Percentiles rank a stretch among this genome's conserved stretches.
Conservation (phyloP, 1,140 invertebrate genomes). For the Zaprionus davidi region DNA sequence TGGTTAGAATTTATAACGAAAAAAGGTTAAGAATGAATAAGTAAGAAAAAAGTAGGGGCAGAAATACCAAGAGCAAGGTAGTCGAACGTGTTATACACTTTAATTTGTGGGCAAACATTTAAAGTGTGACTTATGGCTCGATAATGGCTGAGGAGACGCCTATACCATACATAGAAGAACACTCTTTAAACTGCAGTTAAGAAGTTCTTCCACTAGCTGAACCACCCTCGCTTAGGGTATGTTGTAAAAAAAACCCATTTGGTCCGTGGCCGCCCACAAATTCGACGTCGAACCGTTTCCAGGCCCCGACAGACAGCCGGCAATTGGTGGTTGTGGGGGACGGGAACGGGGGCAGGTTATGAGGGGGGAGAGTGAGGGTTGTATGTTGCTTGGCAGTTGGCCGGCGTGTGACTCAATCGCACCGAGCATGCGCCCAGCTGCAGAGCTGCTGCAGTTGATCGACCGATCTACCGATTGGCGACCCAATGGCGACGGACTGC, state of each 20-base stretch:
- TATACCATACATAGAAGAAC: neutral
- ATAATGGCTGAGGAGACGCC: neutral
- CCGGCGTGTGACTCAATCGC: slow-evolving; percentile 74
- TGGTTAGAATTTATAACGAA: slow-evolving; percentile 79
- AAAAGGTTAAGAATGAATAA: slow-evolving; percentile 57
- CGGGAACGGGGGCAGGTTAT: neutral
- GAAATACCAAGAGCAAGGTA: too few species aligned
- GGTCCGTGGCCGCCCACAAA: slow-evolving; percentile 77
- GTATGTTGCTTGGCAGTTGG: slow-evolving; percentile 31
- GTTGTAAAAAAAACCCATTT: slow-evolving; percentile 57
- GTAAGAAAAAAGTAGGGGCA: slow-evolving; percentile 40
- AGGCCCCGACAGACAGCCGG: slow-evolving; percentile 27
- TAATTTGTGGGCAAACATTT: neutral
- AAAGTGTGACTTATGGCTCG: neutral
- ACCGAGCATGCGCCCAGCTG: slow-evolving; percentile 47
- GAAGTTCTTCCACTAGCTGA: neutral
- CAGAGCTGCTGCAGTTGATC: slow-evolving; percentile 65
- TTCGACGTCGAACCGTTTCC: slow-evolving; percentile 47
- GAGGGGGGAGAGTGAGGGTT: neutral
- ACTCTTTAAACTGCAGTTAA: neutral
- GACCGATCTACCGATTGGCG: slow-evolving; percentile 60
- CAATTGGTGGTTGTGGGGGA: slow-evolving; percentile 6
- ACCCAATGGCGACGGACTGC: slow-evolving; percentile 57
- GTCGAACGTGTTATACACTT: neutral
- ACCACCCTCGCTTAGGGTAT: slow-evolving; percentile 40